These are phyloP conservation scores for Cotesia glomerata DNA, from an alignment of 1,140 invertebrate species.

Conservation along the genomic window DNA sequence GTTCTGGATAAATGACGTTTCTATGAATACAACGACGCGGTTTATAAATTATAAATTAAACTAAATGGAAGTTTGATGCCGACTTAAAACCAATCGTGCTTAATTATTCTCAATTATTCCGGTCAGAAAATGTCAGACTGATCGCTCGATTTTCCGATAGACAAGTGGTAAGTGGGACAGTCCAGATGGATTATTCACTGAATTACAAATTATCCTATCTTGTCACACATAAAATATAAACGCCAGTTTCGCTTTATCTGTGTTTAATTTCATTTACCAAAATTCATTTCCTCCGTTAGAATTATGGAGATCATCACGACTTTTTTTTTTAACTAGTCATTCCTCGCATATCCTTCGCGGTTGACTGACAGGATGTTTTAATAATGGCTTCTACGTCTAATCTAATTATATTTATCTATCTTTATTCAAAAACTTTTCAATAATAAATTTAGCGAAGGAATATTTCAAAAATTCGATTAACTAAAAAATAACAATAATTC, in stretches of 20 bases:
- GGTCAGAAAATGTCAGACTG: conserved; percentile 15
- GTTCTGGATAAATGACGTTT: background rate
- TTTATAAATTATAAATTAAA: background rate
- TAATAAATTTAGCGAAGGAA: too few species aligned
- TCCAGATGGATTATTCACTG: background rate
- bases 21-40: background rate
- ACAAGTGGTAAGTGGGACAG: background rate
- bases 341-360: too few species aligned
- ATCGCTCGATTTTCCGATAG: conserved; percentile 13
- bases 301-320: too few species aligned
- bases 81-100: background rate
- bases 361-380: too few species aligned
- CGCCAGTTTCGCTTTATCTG: background rate
- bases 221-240: background rate
- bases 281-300: background rate
- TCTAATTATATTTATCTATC: too few species aligned
- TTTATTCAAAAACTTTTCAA: too few species aligned
- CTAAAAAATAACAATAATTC: too few species aligned
- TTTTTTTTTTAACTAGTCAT: too few species aligned
- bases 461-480: too few species aligned
- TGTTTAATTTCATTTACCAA: background rate
- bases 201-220: conserved; percentile 5
- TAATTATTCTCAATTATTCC: conserved; percentile 15
- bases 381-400: too few species aligned
- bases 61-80: conserved; percentile 1